A percentile compares a stretch with the other conserved stretches of the same genome.
Conservation (phyloP, 2,888 invertebrate species). For the Chaetogeoica ovagalla region DNA sequence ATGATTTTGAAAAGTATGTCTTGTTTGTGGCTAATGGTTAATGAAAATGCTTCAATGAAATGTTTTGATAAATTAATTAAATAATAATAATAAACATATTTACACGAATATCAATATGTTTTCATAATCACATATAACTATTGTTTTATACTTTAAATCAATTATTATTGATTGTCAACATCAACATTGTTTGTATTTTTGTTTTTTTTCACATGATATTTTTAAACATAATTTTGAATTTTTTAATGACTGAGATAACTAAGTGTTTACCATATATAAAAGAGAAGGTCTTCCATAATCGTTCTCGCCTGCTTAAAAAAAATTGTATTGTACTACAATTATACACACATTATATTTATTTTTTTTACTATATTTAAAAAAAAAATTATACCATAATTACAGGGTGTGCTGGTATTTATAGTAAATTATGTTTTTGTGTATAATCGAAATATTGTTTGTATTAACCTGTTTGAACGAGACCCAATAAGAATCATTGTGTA, state of each 20-base stretch:
- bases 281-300: constrained; percentile 33
- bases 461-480: background rate
- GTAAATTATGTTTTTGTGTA: constrained; percentile 1
- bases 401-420: constrained; percentile 32
- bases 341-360: background rate
- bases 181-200: background rate
- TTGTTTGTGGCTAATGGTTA: no score
- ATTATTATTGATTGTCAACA: no score
- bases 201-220: background rate
- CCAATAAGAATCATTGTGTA: background rate
- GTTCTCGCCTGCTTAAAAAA: background rate
- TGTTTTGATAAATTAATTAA: no score
- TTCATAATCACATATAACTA: no score
- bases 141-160: background rate
- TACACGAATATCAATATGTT: no score
- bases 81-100: no score
- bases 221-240: background rate
- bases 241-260: constrained; percentile 11
- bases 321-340: background rate
- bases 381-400: constrained; percentile 34
- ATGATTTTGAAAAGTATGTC: no score
- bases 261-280: background rate
- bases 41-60: no score
- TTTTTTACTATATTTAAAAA: background rate
- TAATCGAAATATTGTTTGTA: background rate